Evolutionary conservation across 2,888 invertebrate species (phyloP).

Genomic region (Molanna angustata): DNA sequence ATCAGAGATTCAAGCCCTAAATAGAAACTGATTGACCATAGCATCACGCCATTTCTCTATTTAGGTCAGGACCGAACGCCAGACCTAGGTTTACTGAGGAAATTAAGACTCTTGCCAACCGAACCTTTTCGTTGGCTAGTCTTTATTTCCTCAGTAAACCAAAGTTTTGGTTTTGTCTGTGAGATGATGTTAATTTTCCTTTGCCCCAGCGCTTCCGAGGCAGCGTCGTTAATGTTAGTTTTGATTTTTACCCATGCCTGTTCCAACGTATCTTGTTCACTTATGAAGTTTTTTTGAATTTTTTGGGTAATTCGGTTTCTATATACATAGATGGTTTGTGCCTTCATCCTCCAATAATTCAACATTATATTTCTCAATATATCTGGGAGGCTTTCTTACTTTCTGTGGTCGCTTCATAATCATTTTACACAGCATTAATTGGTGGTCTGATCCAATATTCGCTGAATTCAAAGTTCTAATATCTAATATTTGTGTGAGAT

Average conservation of each 20-base stretch:
- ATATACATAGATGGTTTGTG: conserved; percentile 10
- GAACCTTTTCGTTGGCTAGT: no score
- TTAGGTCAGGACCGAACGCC: no score
- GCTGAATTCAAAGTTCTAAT: conserved; percentile 21
- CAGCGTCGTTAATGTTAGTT: conserved; percentile 1
- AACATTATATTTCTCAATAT: conserved; percentile 6
- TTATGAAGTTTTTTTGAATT: conserved; percentile 17
- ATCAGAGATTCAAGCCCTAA: no score
- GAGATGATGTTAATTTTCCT: conserved; percentile 8
- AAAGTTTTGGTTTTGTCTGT: conserved; percentile 10
- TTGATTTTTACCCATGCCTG: conserved; percentile 1
- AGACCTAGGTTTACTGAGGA: no score
- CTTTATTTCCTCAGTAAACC: conserved; percentile 20
- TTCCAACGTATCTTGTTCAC: conserved; percentile 2
- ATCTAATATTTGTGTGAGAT: conserved; percentile 21
- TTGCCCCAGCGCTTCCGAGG: conserved; percentile 4
- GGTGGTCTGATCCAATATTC: conserved; percentile 25
- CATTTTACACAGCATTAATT: conserved; percentile 20
- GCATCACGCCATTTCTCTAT: no score
- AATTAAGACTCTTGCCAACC: no score
- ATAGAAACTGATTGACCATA: no score
- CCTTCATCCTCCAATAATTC: conserved; percentile 18
- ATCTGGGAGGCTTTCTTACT: conserved; percentile 9
- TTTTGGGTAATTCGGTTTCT: conserved; percentile 2
- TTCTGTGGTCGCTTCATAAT: conserved; percentile 9